Conservation (phyloP, 1,140 invertebrate genomes). For the Lerema accius region DNA sequence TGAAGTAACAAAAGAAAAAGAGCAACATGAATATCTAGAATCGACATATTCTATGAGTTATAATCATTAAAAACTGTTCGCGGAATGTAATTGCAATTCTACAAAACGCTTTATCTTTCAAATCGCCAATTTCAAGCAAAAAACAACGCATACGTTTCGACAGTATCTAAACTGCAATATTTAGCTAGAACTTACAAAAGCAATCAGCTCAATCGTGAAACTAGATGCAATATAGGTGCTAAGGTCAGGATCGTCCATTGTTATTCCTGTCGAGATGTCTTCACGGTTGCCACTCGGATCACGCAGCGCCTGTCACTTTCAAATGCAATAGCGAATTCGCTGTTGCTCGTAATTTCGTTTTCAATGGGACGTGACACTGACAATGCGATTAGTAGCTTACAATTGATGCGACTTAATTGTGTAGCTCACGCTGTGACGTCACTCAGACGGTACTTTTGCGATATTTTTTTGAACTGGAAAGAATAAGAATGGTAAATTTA, state of each 20-base stretch:
- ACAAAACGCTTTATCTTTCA: too few species aligned
- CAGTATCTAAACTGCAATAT: neutral
- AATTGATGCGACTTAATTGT: too few species aligned
- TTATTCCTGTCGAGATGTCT: constrained; percentile 56
- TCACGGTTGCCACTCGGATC: constrained; percentile 52
- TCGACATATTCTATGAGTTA: neutral
- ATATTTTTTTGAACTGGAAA: too few species aligned
- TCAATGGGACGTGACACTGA: constrained; percentile 43
- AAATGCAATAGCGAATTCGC: constrained; percentile 56
- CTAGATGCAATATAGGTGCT: constrained; percentile 29
- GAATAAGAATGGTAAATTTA: too few species aligned
- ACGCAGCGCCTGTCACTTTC: constrained; percentile 72
- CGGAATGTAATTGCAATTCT: too few species aligned
- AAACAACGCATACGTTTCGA: neutral
- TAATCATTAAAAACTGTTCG: neutral
- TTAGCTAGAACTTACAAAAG: constrained; percentile 2
- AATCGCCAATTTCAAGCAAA: neutral
- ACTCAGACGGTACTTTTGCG: too few species aligned
- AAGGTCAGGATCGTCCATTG: constrained; percentile 62
- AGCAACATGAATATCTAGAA: neutral
- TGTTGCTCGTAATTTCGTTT: constrained; percentile 62
- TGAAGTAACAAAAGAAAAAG: constrained; percentile 9
- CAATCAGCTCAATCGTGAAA: constrained; percentile 22
- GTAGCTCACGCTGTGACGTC: too few species aligned
- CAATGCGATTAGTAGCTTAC: constrained; percentile 12